Conservation (phyloP, 2,797 vertebrate species). For the Molossus alvarezi region DNA sequence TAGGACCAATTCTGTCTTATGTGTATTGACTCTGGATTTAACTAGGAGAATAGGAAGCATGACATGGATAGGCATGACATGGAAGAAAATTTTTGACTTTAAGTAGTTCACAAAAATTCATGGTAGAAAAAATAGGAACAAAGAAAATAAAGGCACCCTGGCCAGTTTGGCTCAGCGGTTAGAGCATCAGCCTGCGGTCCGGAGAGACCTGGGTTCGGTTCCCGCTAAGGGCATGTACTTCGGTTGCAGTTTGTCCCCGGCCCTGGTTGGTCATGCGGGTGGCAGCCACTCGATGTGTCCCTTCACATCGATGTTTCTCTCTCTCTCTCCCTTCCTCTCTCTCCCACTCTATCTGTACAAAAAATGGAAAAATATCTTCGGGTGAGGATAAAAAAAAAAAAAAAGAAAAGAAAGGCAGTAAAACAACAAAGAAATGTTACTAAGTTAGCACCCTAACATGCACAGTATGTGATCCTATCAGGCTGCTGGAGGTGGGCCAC, state of each 20-base stretch:
- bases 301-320: too few species aligned
- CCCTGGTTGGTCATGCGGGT: too few species aligned
- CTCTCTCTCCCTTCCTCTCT: too few species aligned
- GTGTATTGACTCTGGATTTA: constrained; percentile 49
- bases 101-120: not conserved
- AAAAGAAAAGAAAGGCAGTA: not conserved
- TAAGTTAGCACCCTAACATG: not conserved
- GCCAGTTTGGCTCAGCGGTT: too few species aligned
- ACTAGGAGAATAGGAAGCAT: not conserved
- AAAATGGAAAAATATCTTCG: too few species aligned
- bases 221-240: too few species aligned
- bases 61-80: not conserved
- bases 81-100: not conserved
- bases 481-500: not conserved
- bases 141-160: not conserved
- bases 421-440: constrained; percentile 7
- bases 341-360: too few species aligned
- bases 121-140: not conserved
- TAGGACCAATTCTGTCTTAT: not conserved
- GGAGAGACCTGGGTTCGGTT: too few species aligned
- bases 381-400: too few species aligned
- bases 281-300: too few species aligned
- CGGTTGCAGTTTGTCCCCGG: too few species aligned
- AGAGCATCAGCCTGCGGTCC: too few species aligned
- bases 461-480: not conserved